A percentile compares a stretch with the other conserved stretches of the same genome.
phyloP scores from a whole-genome alignment of 2,797 vertebrate species.

The Lepilemur ruficaudatus region DNA sequence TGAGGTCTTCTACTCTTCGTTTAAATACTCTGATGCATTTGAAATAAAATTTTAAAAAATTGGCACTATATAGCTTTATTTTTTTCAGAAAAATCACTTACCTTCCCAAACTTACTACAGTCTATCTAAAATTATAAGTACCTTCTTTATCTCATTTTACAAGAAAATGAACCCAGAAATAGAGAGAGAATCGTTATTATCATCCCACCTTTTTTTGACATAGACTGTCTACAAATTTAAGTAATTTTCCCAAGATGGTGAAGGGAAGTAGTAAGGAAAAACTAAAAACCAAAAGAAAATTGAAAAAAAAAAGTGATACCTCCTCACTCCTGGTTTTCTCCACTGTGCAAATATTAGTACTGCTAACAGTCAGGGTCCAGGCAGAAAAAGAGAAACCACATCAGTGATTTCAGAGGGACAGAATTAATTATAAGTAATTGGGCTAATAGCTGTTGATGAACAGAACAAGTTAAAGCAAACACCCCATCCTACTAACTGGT shows the following conservation, averaged over 20 bases:
- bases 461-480: neutral
- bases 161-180: neutral
- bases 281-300: neutral
- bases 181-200: neutral
- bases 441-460: neutral
- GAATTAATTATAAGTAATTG: neutral
- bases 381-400: neutral
- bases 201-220: neutral
- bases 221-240: neutral
- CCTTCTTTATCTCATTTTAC: slow-evolving; percentile 1
- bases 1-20: neutral
- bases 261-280: neutral
- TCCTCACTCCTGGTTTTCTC: neutral
- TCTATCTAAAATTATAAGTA: neutral
- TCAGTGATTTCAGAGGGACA: neutral
- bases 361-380: neutral
- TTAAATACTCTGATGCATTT: neutral
- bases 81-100: neutral
- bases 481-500: neutral
- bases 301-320: neutral
- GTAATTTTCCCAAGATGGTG: neutral
- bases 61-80: neutral
- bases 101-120: neutral
- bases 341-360: neutral
- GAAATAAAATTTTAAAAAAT: neutral